phyloP scores from a whole-genome alignment of 2,797 vertebrate species.

The Platalea minor region DNA sequence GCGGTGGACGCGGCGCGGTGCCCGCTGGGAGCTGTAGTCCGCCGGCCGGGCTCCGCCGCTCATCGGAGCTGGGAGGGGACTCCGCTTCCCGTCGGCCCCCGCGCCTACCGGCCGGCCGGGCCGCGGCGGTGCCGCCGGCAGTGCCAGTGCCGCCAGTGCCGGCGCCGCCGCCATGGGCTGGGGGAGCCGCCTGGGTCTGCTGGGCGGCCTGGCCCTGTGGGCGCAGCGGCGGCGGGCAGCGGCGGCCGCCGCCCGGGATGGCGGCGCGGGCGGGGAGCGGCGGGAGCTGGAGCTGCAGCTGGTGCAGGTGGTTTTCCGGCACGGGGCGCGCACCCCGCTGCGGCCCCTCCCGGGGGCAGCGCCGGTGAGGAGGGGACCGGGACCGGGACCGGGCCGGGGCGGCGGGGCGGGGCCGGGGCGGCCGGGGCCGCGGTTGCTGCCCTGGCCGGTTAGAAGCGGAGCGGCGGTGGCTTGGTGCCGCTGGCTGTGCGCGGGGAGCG shows the following conservation, averaged over 20 bases:
- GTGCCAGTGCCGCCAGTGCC: neutral
- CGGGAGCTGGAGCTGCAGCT: constrained; percentile 79
- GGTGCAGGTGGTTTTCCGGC: constrained; percentile 89
- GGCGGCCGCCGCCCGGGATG: neutral
- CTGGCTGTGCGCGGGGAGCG: neutral
- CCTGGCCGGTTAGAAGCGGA: neutral
- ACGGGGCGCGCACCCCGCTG: constrained; percentile 91
- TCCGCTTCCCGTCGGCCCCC: constrained; percentile 13
- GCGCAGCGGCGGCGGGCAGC: constrained; percentile 65
- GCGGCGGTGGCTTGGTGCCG: neutral
- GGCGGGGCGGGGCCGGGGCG: neutral
- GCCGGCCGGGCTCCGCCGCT: rapidly evolving
- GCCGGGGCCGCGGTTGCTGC: neutral
- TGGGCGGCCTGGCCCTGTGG: constrained; percentile 78
- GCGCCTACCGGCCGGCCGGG: neutral
- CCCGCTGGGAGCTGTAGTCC: constrained; percentile 61
- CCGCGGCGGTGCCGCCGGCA: neutral
- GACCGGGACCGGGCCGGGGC: neutral
- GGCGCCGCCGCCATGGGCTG: constrained; percentile 62
- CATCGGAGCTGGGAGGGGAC: rapidly evolving
- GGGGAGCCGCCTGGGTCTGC: constrained; percentile 70
- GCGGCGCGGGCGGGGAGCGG: neutral
- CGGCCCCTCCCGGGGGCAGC: constrained; percentile 81
- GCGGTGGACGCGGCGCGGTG: neutral
- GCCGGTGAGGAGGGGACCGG: constrained; percentile 75